Conservation (phyloP, 1,140 invertebrate genomes). For the Trichogramma pretiosum region DNA sequence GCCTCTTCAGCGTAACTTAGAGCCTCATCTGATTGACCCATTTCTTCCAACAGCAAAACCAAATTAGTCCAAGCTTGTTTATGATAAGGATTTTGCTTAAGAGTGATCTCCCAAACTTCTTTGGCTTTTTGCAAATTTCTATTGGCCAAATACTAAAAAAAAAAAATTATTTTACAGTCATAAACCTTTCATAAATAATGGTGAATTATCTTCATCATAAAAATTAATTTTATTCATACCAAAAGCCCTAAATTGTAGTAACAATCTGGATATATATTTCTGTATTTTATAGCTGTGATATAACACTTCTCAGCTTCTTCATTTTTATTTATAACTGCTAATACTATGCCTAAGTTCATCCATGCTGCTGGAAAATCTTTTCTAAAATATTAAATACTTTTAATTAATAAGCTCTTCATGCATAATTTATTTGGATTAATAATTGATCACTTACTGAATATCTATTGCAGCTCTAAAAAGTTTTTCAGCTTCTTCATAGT, state of each 20-base stretch:
- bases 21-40: slow-evolving; percentile 59
- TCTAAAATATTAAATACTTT: slow-evolving; percentile 42
- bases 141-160: slow-evolving; percentile 55
- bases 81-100: slow-evolving; percentile 66
- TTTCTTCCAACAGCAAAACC: slow-evolving; percentile 76
- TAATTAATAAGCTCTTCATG: neutral
- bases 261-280: slow-evolving; percentile 82
- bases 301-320: slow-evolving; percentile 72
- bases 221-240: slow-evolving; percentile 44
- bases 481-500: slow-evolving; percentile 64
- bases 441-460: slow-evolving; percentile 52
- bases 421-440: neutral
- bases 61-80: slow-evolving; percentile 85
- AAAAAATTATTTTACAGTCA: slow-evolving; percentile 15
- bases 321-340: slow-evolving; percentile 64
- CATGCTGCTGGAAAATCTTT: slow-evolving; percentile 87
- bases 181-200: slow-evolving; percentile 7
- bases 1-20: slow-evolving; percentile 60
- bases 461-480: slow-evolving; percentile 66
- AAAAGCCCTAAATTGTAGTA: slow-evolving; percentile 91
- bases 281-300: slow-evolving; percentile 62
- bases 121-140: slow-evolving; percentile 52
- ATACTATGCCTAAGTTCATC: slow-evolving; percentile 95
- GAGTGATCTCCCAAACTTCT: slow-evolving; percentile 72
- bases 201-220: slow-evolving; percentile 1